Evolutionary conservation across 2,113 vertebrate species (phyloP).

Genomic region (Tychaedon coryphoeus): DNA sequence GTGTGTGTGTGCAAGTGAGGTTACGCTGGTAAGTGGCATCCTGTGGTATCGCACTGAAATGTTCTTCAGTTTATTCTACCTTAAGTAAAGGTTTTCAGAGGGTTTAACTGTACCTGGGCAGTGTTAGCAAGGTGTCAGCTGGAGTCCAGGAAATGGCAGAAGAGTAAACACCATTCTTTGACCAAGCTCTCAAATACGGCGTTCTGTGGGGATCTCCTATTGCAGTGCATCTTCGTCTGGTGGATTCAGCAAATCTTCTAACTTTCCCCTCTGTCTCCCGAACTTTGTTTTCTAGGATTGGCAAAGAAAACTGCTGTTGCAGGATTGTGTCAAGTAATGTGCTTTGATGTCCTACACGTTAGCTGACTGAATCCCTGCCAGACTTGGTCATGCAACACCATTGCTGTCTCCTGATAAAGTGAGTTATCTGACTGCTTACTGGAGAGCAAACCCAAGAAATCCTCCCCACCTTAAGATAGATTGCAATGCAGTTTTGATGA

Average conservation of each 20-base stretch:
- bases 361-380: background rate
- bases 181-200: background rate
- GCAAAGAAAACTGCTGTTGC: background rate
- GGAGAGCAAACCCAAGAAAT: background rate
- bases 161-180: background rate
- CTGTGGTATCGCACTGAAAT: accelerated
- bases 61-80: accelerated
- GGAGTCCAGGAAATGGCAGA: background rate
- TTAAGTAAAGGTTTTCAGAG: background rate
- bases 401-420: background rate
- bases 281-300: background rate
- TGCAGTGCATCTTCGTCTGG: background rate
- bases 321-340: background rate
- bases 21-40: background rate
- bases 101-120: background rate
- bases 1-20: accelerated
- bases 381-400: background rate
- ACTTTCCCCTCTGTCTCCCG: background rate
- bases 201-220: accelerated
- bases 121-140: background rate
- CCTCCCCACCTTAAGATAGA: background rate
- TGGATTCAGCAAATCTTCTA: background rate
- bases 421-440: background rate
- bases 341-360: background rate
- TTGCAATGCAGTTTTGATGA: no score